A percentile compares a stretch with the other conserved stretches of the same genome.
Evolutionary conservation across 2,797 vertebrate species (phyloP).

Genomic region (Chaetophractus vellerosus): DNA sequence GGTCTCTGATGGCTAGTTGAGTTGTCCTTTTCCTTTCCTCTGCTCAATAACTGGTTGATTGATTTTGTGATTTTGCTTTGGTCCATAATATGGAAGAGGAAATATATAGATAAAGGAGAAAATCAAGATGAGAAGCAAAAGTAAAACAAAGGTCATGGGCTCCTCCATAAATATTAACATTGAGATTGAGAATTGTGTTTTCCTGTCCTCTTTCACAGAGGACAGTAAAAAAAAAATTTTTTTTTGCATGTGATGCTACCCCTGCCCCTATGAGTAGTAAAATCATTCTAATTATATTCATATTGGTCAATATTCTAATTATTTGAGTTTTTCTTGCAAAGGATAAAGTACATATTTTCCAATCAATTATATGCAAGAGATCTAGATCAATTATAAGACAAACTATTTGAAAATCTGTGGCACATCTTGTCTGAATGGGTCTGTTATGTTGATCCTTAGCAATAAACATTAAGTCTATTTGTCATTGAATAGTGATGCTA

Average conservation of each 20-base stretch:
- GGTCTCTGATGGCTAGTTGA: not conserved
- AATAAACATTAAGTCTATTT: not conserved
- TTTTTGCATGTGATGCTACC: not conserved
- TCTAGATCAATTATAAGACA: not conserved
- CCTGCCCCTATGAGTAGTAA: not conserved
- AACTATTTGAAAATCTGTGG: not conserved
- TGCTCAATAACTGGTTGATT: not conserved
- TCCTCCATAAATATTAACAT: not conserved
- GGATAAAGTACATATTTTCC: not conserved
- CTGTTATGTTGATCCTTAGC: not conserved
- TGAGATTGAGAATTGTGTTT: not conserved
- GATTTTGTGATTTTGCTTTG: not conserved
- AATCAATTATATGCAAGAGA: not conserved
- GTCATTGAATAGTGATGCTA: not conserved
- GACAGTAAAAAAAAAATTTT: too few relatives aligned
- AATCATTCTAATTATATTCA: not conserved
- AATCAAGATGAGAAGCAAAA: conserved; percentile 15
- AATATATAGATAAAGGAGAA: not conserved
- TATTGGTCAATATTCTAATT: conserved; percentile 5
- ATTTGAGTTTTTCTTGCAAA: not conserved
- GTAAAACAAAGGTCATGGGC: not conserved
- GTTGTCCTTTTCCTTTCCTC: not conserved
- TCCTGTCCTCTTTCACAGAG: not conserved
- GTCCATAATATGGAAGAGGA: not conserved
- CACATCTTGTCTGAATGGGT: not conserved